Evolutionary conservation across 2,888 invertebrate species (phyloP).

Genomic region (Orthosia gracilis): DNA sequence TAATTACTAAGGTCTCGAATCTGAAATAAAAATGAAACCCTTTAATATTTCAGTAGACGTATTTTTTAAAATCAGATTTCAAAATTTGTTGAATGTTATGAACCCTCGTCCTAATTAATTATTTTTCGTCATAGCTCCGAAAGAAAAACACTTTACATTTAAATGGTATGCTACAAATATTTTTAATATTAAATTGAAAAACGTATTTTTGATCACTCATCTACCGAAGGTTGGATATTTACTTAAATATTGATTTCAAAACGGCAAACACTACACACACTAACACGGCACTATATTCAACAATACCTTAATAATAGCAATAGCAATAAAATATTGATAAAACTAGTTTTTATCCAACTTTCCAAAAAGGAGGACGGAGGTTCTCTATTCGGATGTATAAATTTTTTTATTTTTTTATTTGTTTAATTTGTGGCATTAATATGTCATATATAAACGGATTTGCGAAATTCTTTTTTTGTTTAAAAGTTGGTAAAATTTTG

Average conservation of each 20-base stretch:
- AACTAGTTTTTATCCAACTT: no score
- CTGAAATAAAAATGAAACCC: not conserved
- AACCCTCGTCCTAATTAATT: not conserved
- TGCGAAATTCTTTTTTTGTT: no score
- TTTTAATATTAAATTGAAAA: not conserved
- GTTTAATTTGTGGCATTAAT: no score
- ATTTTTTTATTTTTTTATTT: no score
- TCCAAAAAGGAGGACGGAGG: no score
- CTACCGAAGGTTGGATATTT: not conserved
- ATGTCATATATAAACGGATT: no score
- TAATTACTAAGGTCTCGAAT: slow-evolving; percentile 11
- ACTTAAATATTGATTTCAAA: not conserved
- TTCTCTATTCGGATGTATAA: no score
- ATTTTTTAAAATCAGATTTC: not conserved
- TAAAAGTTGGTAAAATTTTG: no score
- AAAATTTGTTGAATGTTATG: not conserved
- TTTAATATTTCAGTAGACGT: not conserved
- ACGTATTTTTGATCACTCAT: not conserved
- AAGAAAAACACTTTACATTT: not conserved
- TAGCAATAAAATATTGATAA: no score
- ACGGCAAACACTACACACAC: not conserved
- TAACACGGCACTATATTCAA: not conserved
- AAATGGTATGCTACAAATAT: not conserved
- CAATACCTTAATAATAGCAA: not conserved
- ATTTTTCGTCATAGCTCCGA: not conserved